phyloP scores from a whole-genome alignment of 2,888 invertebrate species.

The Drosophila ustulata region DNA sequence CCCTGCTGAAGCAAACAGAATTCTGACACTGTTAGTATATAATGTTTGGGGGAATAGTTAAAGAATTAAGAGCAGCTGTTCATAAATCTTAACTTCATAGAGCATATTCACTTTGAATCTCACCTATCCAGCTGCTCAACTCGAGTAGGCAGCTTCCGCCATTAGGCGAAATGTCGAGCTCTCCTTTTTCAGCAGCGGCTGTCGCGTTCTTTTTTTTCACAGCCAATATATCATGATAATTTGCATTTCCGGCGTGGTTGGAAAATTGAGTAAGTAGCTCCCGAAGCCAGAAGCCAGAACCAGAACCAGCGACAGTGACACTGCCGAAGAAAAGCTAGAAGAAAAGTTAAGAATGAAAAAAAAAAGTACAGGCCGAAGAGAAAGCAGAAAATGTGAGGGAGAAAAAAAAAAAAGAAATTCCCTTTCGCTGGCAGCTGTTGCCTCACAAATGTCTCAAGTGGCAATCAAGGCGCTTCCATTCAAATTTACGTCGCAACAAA shows the following conservation, averaged over 20 bases:
- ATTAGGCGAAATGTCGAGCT: slow-evolving; percentile 31
- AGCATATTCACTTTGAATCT: background rate
- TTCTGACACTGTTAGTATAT: background rate
- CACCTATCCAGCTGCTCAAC: slow-evolving; percentile 7
- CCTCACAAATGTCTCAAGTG: slow-evolving; percentile 83
- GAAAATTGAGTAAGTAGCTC: slow-evolving; percentile 72
- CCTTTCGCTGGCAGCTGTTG: slow-evolving; percentile 76
- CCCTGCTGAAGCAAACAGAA: slow-evolving; percentile 19
- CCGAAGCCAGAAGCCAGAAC: slow-evolving; percentile 20
- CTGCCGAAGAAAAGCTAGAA: slow-evolving; percentile 2
- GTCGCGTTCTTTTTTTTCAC: slow-evolving; percentile 72
- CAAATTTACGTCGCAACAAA: slow-evolving; percentile 84
- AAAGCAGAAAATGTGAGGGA: slow-evolving; percentile 14
- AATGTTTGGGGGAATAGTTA: background rate
- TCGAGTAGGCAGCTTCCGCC: slow-evolving; percentile 23
- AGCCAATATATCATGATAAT: slow-evolving; percentile 83
- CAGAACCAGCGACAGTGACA: slow-evolving; percentile 8
- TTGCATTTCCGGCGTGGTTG: slow-evolving; percentile 77
- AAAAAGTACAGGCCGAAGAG: slow-evolving; percentile 12
- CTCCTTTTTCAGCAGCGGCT: slow-evolving; percentile 48
- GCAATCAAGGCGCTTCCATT: slow-evolving; percentile 84
- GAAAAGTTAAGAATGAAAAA: background rate
- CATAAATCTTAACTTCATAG: background rate
- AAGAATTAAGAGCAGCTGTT: background rate
- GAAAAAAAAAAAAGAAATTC: slow-evolving; percentile 43